A percentile compares a stretch with the other conserved stretches of the same genome.
These are phyloP conservation scores for Argynnis bischoffii DNA, from an alignment of 2,888 invertebrate species.

Conservation along the genomic window DNA sequence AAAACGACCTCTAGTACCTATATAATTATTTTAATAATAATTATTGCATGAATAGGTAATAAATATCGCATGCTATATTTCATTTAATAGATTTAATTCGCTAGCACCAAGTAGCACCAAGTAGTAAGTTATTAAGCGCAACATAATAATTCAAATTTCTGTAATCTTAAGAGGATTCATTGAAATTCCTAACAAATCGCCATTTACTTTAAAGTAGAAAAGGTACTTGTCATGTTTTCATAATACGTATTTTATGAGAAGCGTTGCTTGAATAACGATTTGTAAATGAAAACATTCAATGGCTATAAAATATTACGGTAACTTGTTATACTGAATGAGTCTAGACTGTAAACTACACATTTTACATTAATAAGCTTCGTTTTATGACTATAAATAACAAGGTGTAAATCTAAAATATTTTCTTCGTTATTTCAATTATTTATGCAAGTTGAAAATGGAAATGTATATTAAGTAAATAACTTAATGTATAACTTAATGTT, in stretches of 20 bases:
- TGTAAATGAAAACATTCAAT: constrained; percentile 8
- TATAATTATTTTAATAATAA: too few relatives aligned
- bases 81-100: too few relatives aligned
- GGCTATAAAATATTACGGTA: constrained; percentile 5
- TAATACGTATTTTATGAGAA: constrained; percentile 17
- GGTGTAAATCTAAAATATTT: constrained; percentile 9
- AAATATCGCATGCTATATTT: too few relatives aligned
- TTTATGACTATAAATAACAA: not conserved
- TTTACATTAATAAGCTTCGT: constrained; percentile 9
- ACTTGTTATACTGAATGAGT: constrained; percentile 15
- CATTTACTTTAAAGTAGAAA: constrained; percentile 14
- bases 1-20: too few relatives aligned
- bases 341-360: constrained; percentile 20
- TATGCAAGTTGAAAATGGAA: not conserved
- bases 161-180: constrained; percentile 13
- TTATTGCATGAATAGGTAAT: too few relatives aligned
- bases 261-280: constrained; percentile 22
- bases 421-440: not conserved
- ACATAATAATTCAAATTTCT: not conserved
- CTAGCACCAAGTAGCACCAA: not conserved
- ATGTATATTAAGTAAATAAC: too few relatives aligned
- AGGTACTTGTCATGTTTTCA: constrained; percentile 21
- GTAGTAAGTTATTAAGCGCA: not conserved
- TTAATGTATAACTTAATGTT: too few relatives aligned
- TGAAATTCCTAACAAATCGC: constrained; percentile 9